A percentile compares a stretch with the other conserved stretches of the same genome.
Evolutionary conservation across 2,113 vertebrate species (phyloP).

Genomic region (Eulemur macaco): DNA sequence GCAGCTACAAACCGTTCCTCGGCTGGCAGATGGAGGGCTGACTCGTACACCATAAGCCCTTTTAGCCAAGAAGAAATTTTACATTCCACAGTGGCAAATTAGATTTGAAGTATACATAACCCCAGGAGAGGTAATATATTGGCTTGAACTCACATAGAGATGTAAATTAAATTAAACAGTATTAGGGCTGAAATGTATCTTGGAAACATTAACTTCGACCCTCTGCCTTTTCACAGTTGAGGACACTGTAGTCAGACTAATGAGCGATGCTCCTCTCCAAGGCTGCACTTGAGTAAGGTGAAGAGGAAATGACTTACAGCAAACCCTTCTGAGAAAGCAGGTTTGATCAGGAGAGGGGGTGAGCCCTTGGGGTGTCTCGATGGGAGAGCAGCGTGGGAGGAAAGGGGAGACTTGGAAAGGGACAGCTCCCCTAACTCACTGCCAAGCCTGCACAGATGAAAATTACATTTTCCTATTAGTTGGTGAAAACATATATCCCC

Average conservation of each 20-base stretch:
- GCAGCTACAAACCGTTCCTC: background rate
- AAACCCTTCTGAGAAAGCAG: background rate
- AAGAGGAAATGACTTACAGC: background rate
- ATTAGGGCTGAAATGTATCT: background rate
- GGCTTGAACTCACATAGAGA: background rate
- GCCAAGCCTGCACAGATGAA: constrained; percentile 8
- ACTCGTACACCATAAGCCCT: background rate
- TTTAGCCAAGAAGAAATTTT: background rate
- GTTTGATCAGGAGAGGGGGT: background rate
- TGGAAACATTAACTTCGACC: background rate
- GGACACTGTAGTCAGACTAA: background rate
- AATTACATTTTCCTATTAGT: constrained; percentile 6
- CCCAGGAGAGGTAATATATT: background rate
- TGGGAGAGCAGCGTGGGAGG: background rate
- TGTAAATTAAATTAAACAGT: constrained; percentile 7
- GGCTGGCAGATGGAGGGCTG: background rate
- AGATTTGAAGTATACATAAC: background rate
- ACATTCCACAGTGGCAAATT: background rate
- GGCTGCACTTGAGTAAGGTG: background rate
- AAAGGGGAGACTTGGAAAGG: background rate
- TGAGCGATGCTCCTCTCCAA: background rate
- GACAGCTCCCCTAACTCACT: background rate
- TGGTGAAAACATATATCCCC: constrained; percentile 14
- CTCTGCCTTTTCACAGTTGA: background rate
- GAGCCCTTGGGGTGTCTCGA: background rate